Base-by-base conservation (phyloP, 2,888 invertebrate species). In the Melanophora roralis region DNA sequence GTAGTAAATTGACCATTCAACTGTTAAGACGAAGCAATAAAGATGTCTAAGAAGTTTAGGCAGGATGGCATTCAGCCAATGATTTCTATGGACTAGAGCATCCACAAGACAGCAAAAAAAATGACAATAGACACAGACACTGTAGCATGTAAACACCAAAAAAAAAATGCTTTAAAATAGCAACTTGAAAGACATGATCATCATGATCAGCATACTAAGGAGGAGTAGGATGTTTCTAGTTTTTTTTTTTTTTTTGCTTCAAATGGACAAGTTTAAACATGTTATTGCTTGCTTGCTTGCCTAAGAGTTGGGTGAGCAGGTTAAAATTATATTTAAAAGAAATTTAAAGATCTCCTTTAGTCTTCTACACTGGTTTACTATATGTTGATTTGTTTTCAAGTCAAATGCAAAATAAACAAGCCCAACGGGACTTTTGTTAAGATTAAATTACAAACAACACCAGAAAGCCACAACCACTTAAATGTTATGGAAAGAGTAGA, bases 1-100 rank as follows among this genome's bases (percentile, higher is more conserved):
- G 79, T 68, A 81, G 79, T 83, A 82, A 82, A 83, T 81, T 83
- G 79, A 53, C 80, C 81, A 65, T 72, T 72, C 71, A 60, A 71
- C 79, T 78, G 82, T 64, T 76, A 72, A 81, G 71, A 64, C 67
- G 14, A 76, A 73, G 72, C 82, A 82, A 82, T 82, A 82, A 82
- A 82, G 80, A 80, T 81, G 82, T 82, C 79, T 80, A 57, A 64
- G 69, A 76, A 32, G 14, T 11, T 64, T 36, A 49, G 57, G 34
- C 14, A 3, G 32, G 34, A 53, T 36, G 16, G 43, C n/a, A n/a
- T n/a, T n/a, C 27, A 27, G 27, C 6, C 27, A 27, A 6, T 3
- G 4, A 27, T 27, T 27, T 27, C 6, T 27, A 19, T 8, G 9
- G 32, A 59, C 49, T 59, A n/a, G 21, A 76, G n/a, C 2, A 57